Conservation (phyloP, 2,113 vertebrate species). For the Eolophus roseicapilla region DNA sequence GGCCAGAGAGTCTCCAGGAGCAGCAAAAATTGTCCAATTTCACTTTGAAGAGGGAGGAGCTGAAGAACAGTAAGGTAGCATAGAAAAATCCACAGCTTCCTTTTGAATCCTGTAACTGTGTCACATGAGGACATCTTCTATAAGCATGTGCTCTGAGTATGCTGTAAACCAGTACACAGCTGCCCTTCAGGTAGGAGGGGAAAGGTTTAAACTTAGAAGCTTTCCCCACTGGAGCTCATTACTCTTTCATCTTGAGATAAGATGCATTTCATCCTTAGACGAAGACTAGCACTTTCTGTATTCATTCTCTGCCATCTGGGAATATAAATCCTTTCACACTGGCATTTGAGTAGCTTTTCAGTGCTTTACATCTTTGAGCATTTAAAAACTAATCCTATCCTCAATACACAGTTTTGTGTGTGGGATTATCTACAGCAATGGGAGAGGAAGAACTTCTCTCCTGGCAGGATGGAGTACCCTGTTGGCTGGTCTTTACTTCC, state of each 20-base stretch:
- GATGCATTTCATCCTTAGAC: constrained; percentile 5
- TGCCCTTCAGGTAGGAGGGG: not conserved
- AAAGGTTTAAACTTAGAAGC: not conserved
- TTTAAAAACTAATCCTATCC: not conserved
- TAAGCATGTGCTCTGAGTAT: not conserved
- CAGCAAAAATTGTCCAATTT: not conserved
- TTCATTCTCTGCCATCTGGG: not conserved
- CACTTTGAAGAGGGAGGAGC: not conserved
- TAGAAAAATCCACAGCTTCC: not conserved
- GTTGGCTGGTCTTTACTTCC: not conserved
- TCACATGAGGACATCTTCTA: not conserved
- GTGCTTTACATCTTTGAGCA: not conserved
- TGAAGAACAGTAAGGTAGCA: not conserved
- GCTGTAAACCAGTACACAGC: not conserved
- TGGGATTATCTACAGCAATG: not conserved
- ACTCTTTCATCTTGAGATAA: not conserved
- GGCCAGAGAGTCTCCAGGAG: not conserved
- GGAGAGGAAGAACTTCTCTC: not conserved
- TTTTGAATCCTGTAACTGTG: not conserved
- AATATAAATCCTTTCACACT: constrained; percentile 15
- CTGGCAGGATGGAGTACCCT: not conserved
- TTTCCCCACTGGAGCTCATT: not conserved
- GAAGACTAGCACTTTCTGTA: not conserved
- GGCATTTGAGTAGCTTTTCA: constrained; percentile 8
- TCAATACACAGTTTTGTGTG: not conserved